Conservation (phyloP, 2,797 vertebrate genomes). For the Odontamblyopus lacepedii region DNA sequence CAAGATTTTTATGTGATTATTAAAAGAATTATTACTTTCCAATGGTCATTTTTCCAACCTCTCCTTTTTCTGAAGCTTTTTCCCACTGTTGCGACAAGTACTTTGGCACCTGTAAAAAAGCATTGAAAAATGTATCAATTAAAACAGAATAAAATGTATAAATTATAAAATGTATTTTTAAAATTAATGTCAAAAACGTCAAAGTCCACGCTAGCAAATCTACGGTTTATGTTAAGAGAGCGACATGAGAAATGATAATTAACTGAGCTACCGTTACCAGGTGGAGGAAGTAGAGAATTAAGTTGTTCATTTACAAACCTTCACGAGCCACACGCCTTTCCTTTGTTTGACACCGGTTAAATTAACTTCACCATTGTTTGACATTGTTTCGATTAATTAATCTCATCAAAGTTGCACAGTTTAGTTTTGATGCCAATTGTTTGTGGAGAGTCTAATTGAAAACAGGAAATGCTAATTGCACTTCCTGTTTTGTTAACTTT, state of each 20-base stretch:
- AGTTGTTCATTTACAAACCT: slow-evolving; percentile 64
- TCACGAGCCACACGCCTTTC: slow-evolving; percentile 75
- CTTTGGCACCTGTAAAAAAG: slow-evolving; percentile 81
- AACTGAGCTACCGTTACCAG: neutral
- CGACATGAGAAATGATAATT: neutral
- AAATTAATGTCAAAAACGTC: neutral
- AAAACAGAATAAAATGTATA: neutral
- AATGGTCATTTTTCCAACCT: slow-evolving; percentile 92
- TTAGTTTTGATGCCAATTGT: neutral
- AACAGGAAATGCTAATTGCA: neutral
- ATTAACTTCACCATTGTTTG: slow-evolving; percentile 62
- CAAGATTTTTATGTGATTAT: neutral
- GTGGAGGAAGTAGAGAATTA: neutral
- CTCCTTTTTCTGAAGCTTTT: slow-evolving; percentile 89
- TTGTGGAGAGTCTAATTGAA: neutral
- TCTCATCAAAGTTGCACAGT: neutral
- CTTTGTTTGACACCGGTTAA: slow-evolving; percentile 70
- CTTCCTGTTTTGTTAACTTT: slow-evolving; percentile 35
- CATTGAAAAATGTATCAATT: neutral
- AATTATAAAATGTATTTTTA: too few species aligned
- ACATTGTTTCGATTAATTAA: slow-evolving; percentile 39
- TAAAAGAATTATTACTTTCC: slow-evolving; percentile 77
- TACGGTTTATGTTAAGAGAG: neutral
- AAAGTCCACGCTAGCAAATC: neutral
- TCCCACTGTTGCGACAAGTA: slow-evolving; percentile 93